Evolutionary conservation across 2,888 invertebrate species (phyloP).

Genomic region (Caenorhabditis afra): DNA sequence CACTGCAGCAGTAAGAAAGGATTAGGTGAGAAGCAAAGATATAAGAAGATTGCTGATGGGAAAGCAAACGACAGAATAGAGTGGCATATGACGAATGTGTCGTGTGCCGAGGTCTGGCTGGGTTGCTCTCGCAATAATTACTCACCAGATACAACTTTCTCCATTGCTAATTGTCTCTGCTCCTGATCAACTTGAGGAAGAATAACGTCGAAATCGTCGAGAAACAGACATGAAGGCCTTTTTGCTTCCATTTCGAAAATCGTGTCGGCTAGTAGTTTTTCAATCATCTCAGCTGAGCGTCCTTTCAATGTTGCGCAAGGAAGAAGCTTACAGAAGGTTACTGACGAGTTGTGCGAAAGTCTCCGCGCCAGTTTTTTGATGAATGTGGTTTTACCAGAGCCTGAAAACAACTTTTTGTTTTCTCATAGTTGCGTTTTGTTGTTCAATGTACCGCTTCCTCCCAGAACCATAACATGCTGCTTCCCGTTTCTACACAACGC

Average conservation of each 20-base stretch:
- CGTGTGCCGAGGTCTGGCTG: background rate
- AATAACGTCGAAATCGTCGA: slow-evolving; percentile 73
- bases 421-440: background rate
- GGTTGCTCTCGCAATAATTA: slow-evolving; percentile 1
- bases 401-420: slow-evolving; percentile 21
- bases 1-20: slow-evolving; percentile 30
- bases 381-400: slow-evolving; percentile 66
- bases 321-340: slow-evolving; percentile 49
- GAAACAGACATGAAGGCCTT: slow-evolving; percentile 67
- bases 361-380: slow-evolving; percentile 54
- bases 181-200: slow-evolving; percentile 69
- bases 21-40: background rate
- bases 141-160: slow-evolving; percentile 68
- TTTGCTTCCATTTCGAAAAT: slow-evolving; percentile 56
- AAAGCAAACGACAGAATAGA: background rate
- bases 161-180: slow-evolving; percentile 67
- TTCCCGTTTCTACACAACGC: slow-evolving; percentile 17
- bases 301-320: slow-evolving; percentile 58
- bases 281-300: slow-evolving; percentile 67
- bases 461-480: slow-evolving; percentile 31
- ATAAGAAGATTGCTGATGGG: background rate
- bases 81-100: slow-evolving; percentile 1
- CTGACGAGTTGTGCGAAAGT: slow-evolving; percentile 44
- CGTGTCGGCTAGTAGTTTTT: slow-evolving; percentile 60
- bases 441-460: slow-evolving; percentile 34